These are phyloP conservation scores for Aspidiotus destructor DNA, from an alignment of 2,888 invertebrate species.

Conservation along the genomic window DNA sequence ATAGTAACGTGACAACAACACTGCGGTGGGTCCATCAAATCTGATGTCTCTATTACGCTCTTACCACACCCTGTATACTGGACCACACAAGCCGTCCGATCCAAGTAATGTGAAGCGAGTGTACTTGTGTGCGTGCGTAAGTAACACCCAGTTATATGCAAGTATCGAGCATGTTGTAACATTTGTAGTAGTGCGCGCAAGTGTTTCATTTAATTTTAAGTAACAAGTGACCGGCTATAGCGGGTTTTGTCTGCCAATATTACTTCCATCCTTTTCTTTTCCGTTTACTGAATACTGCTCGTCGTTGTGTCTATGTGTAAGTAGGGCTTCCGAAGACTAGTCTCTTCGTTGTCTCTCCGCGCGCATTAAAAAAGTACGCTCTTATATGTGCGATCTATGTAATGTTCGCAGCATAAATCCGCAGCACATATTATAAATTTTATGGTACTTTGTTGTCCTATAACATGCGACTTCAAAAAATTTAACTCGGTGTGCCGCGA, in stretches of 20 bases:
- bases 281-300: background rate
- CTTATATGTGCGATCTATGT: background rate
- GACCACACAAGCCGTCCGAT: slow-evolving; percentile 32
- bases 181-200: background rate
- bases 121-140: slow-evolving; percentile 12
- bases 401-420: background rate
- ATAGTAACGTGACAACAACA: slow-evolving; percentile 35
- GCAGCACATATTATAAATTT: too few species aligned
- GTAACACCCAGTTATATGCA: slow-evolving; percentile 2
- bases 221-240: slow-evolving; percentile 22
- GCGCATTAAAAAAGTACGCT: background rate
- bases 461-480: background rate
- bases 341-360: background rate
- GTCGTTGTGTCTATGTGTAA: background rate
- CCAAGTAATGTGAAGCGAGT: slow-evolving; percentile 26
- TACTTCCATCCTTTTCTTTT: background rate
- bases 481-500: background rate
- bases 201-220: slow-evolving; percentile 23
- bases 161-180: slow-evolving; percentile 3
- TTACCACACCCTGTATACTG: slow-evolving; percentile 33
- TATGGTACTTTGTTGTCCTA: background rate
- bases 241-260: background rate
- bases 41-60: slow-evolving; percentile 37
- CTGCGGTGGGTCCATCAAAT: slow-evolving; percentile 36
- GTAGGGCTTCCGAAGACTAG: slow-evolving; percentile 12